These are phyloP conservation scores for Chloroceryle inda DNA, from an alignment of 2,797 vertebrate genomes.

Conservation along the genomic window DNA sequence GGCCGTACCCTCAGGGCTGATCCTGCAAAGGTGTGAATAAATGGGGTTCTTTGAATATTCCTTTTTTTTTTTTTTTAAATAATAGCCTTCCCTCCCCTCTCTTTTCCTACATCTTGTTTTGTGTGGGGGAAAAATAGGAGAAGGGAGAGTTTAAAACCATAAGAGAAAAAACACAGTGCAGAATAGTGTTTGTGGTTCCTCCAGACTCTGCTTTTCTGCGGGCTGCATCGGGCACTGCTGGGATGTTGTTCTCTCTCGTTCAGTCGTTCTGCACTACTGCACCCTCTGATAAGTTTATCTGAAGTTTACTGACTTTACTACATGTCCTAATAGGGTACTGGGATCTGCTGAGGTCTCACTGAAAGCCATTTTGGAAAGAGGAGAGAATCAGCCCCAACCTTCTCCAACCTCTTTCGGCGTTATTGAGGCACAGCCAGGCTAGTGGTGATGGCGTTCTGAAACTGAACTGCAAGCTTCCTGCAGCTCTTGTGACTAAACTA, in stretches of 20 bases:
- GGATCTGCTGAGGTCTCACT: not conserved
- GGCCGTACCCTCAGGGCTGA: not conserved
- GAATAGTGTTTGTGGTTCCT: not conserved
- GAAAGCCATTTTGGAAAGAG: not conserved
- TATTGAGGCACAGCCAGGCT: not conserved
- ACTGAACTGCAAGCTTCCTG: not conserved
- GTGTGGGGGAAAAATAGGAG: rapidly evolving
- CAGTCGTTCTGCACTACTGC: not conserved
- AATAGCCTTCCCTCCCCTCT: not conserved
- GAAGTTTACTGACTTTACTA: not conserved
- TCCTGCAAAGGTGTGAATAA: not conserved
- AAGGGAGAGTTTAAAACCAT: not conserved
- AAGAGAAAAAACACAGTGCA: not conserved
- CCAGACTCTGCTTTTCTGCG: not conserved
- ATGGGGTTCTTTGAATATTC: not conserved
- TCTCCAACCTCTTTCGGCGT: not conserved
- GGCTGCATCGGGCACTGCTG: not conserved
- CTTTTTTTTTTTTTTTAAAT: not conserved
- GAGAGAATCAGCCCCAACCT: not conserved
- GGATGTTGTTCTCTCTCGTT: not conserved
- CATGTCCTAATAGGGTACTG: not conserved
- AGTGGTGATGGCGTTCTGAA: not conserved
- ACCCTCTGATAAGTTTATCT: not conserved
- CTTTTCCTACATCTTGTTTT: not conserved
- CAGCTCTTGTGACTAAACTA: not conserved